Conservation (phyloP, 2,797 vertebrate genomes). For the Pangasius mekongensis region DNA sequence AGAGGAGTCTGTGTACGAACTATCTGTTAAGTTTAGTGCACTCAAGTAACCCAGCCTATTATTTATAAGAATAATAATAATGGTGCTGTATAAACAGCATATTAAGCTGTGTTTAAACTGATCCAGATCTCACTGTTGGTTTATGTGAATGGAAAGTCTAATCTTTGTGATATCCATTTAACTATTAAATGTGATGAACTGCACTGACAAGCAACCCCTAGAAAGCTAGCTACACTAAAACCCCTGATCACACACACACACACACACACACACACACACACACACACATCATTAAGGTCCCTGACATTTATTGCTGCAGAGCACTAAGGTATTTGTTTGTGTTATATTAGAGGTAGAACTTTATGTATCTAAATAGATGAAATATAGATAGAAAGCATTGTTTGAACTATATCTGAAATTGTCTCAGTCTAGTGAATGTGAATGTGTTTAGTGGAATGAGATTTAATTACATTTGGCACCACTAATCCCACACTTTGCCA, state of each 20-base stretch:
- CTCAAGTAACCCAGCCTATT: background rate
- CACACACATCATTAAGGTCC: background rate
- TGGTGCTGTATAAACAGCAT: background rate
- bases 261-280: background rate
- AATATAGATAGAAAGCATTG: background rate
- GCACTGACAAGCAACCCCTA: background rate
- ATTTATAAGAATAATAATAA: slow-evolving; percentile 4
- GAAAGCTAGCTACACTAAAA: background rate
- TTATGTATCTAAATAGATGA: background rate
- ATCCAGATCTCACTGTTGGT: background rate
- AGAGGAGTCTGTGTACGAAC: background rate
- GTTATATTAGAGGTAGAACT: background rate
- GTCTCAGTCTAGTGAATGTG: background rate
- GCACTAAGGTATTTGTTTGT: background rate
- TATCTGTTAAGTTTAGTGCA: slow-evolving; percentile 15
- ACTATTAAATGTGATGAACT: background rate
- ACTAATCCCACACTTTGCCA: background rate
- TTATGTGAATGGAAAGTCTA: background rate
- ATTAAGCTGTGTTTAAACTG: background rate
- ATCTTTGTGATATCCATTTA: background rate
- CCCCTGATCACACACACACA: background rate
- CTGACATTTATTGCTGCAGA: background rate
- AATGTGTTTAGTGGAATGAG: background rate
- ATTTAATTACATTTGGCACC: background rate
- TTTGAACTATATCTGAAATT: background rate